Base-by-base conservation (phyloP, 1,140 invertebrate species). In the Diorhabda carinulata region DNA sequence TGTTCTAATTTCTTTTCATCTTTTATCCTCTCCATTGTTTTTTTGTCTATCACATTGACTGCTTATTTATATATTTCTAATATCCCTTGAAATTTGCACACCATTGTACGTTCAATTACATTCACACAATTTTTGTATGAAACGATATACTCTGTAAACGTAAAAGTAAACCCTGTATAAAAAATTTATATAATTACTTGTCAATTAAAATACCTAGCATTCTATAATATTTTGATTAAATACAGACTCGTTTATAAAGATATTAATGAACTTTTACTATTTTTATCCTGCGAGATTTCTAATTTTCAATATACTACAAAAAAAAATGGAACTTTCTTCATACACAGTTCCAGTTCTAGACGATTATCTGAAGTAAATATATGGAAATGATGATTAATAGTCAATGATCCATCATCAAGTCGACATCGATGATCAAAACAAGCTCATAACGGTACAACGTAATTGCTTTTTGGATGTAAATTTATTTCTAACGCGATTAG, bases 241-340 rank as follows among this genome's bases (percentile, higher is more conserved):
- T 25, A 25, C 25, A 25, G 25, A 25, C 25, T 25, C 25, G 25
- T 25, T 25, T 25, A 25, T 25, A 25, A 25, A 25, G 25, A 57
- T 8, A 57, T 57, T 57, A 57, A 57, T 57, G 10, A 57, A 57
- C 56, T 57, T 57, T 57, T 57, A 40, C 59, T 61, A 7, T 43
- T 61, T 8, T 10, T n/a, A 52, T 52, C 3, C n/a, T n/a, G 47
- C n/a, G n/a, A 52, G 47, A 52, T 52, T 52, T 52, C 47, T 52
- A 52, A 52, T 52, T n/a, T n/a, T 52, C 47, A 8, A 52, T 52
- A 52, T 8, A 52, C n/a, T 4, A 52, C 47, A n/a, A n/a, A 52
- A 52, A 52, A 52, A 52, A 52, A 52, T 52, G 6, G 47, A 25
- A 4, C 47, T 52, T 52, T n/a, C 47, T 52, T 52, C 25, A 25